These are phyloP conservation scores for Pachypanchax playfairii DNA, from an alignment of 2,113 vertebrate genomes.

Conservation along the genomic window DNA sequence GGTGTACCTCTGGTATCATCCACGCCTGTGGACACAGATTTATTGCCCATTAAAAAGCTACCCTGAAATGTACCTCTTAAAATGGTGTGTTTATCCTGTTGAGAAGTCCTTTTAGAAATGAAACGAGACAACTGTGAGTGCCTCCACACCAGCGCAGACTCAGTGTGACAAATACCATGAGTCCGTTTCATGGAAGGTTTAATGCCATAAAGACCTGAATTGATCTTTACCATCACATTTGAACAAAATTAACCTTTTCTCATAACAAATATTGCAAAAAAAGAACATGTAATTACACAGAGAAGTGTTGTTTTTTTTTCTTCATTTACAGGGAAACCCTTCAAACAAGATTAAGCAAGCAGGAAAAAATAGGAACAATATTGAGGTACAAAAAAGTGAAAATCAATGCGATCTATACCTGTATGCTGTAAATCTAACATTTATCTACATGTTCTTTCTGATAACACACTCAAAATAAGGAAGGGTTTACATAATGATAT, in stretches of 20 bases:
- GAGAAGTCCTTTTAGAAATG: constrained; percentile 58
- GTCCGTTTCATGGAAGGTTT: constrained; percentile 69
- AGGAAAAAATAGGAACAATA: constrained; percentile 50
- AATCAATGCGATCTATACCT: constrained; percentile 45
- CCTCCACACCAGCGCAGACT: constrained; percentile 25
- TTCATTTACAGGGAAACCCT: constrained; percentile 63
- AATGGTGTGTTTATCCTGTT: constrained; percentile 67
- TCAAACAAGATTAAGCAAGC: constrained; percentile 56
- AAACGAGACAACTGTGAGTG: constrained; percentile 39
- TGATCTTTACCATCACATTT: constrained; percentile 63
- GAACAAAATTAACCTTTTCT: constrained; percentile 61
- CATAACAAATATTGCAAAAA: constrained; percentile 59
- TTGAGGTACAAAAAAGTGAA: constrained; percentile 61
- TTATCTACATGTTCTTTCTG: constrained; percentile 55
- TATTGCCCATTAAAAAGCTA: constrained; percentile 77
- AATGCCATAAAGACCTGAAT: constrained; percentile 71
- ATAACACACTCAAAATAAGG: constrained; percentile 70
- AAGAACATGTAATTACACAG: constrained; percentile 65
- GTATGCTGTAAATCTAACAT: constrained; percentile 53
- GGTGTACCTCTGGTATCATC: constrained; percentile 75
- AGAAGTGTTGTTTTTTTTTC: constrained; percentile 42
- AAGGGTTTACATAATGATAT: constrained; percentile 49
- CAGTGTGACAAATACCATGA: constrained; percentile 41
- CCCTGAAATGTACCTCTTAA: constrained; percentile 71
- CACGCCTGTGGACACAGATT: constrained; percentile 76